Conservation (phyloP, 2,113 vertebrate species). For the Psittacus erithacus region DNA sequence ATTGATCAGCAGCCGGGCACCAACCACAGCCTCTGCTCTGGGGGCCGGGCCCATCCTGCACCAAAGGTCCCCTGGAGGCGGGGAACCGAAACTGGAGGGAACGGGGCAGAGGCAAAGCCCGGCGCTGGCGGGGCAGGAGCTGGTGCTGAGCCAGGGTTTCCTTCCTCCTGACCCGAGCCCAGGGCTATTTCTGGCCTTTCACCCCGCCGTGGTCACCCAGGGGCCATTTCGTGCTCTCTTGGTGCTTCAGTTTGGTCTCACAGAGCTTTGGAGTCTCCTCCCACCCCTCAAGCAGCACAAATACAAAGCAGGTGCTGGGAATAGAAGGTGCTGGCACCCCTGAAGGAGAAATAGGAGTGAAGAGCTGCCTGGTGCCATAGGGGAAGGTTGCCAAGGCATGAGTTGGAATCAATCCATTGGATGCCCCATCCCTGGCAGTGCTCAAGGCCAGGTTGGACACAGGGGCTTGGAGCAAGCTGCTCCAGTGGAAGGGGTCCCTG, state of each 20-base stretch:
- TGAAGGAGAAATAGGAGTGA: not conserved
- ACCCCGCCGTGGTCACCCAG: not conserved
- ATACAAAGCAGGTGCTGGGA: not conserved
- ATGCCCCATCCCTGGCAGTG: not conserved
- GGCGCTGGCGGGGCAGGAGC: too few species aligned
- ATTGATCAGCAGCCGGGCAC: too few species aligned
- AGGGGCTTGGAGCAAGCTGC: not conserved
- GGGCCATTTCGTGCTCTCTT: rapidly evolving
- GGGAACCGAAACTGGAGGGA: too few species aligned
- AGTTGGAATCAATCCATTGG: not conserved
- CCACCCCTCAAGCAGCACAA: not conserved
- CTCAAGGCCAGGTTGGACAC: not conserved
- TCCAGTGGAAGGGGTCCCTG: not conserved
- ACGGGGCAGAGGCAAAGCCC: too few species aligned
- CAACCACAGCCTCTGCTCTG: too few species aligned
- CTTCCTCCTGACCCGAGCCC: not conserved
- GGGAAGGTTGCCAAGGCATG: not conserved
- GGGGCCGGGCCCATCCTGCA: too few species aligned
- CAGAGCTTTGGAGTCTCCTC: rapidly evolving
- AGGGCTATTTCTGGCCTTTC: not conserved
- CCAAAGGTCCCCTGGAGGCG: too few species aligned
- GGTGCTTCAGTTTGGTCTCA: rapidly evolving
- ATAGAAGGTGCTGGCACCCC: rapidly evolving
- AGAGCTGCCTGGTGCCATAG: not conserved
- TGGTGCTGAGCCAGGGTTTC: too few species aligned